Base-by-base conservation (phyloP, 2,797 vertebrate genomes). In the Gouania willdenowi region DNA sequence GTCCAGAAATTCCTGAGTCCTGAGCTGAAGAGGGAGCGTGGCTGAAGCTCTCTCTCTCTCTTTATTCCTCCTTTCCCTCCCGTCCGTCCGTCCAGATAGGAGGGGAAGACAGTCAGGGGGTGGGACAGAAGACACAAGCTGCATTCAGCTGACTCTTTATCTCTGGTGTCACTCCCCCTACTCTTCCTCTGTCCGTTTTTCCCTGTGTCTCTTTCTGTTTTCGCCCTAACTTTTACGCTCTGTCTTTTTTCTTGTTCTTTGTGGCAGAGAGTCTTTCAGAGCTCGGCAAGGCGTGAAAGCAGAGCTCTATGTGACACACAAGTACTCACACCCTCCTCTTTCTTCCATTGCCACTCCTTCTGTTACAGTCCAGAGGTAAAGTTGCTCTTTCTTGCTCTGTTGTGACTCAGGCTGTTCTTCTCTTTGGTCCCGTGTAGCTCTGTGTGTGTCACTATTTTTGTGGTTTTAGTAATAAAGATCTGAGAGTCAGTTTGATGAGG, bases 1-100 rank as follows among this genome's bases (percentile, higher is more conserved):
- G 75, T 81, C 74, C 76, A 55, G 72, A 63, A 72, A 84, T 80
- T 81, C 79, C 77, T 75, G 67, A 80, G 71, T 75, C 74, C 72
- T 79, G 75, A 47, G 38, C 65, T 67, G 72, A 59, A 69, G 54
- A 66, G 67, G 65, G 28, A 69, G 71, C 38, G 34, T 64, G 73
- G 60, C 43, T 61, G 35, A n/a, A 53, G 61, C 64, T 75, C 38
- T 25, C 52, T 53, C 70, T 71, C 61, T 59, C 43, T 59, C 58
- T 61, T 57, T 62, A 37, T 47, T 59, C 58, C 61, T 57, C 62
- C 37, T 47, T 41, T 46, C 38, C 29, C 61, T 65, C 16, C 3
- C 42, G 64, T 54, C 64, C 40, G 43, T 56, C 59, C 49, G 7
- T 66, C 49, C 41, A 60, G 56, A 69, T 68, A 71, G 73, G 66